Evolutionary conservation across 2,888 invertebrate species (phyloP).

Genomic region (Eupithecia exiguata): DNA sequence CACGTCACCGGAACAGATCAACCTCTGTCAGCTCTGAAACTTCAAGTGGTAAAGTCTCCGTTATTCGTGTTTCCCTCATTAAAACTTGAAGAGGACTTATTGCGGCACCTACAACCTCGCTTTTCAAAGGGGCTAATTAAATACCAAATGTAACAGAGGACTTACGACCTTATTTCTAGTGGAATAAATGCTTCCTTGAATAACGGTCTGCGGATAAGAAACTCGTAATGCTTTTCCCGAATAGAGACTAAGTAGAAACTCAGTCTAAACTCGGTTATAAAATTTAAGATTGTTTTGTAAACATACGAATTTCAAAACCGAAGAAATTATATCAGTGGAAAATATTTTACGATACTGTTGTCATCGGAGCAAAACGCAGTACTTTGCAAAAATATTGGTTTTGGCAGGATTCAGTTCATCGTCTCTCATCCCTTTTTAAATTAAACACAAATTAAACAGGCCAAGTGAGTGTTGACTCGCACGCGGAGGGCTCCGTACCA

Average conservation of each 20-base stretch:
- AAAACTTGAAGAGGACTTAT: slow-evolving; percentile 10
- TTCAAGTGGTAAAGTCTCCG: neutral
- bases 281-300: too few relatives aligned
- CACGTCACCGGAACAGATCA: neutral
- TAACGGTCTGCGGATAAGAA: neutral
- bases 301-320: too few relatives aligned
- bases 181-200: neutral
- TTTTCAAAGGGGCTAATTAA: neutral
- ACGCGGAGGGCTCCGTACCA: too few relatives aligned
- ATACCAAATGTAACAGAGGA: neutral
- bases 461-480: too few relatives aligned
- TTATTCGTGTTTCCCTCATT: slow-evolving; percentile 2
- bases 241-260: neutral
- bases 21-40: neutral
- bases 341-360: too few relatives aligned
- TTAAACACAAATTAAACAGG: too few relatives aligned
- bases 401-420: too few relatives aligned
- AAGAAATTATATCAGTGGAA: too few relatives aligned
- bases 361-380: too few relatives aligned
- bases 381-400: too few relatives aligned
- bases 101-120: neutral
- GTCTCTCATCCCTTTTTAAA: too few relatives aligned
- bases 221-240: neutral
- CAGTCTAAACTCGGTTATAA: too few relatives aligned
- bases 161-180: neutral